These are phyloP conservation scores for Coracopsis vasa DNA, from an alignment of 2,113 vertebrate species.

Conservation along the genomic window DNA sequence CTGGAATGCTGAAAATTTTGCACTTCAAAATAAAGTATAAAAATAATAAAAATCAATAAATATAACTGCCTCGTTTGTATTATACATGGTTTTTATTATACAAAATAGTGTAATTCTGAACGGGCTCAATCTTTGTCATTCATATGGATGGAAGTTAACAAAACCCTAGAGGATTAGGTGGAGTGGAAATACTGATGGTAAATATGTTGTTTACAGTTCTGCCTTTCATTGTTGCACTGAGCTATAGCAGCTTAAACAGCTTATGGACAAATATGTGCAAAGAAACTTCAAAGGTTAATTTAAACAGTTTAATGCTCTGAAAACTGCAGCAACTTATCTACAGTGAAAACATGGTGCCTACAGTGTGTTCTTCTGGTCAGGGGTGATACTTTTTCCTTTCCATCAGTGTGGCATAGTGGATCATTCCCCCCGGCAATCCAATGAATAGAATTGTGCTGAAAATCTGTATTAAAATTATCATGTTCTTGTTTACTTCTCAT, in stretches of 20 bases:
- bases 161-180: not conserved
- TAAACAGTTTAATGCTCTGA: not conserved
- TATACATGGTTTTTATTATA: not conserved
- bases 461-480: not conserved
- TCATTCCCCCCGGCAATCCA: not conserved
- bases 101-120: not conserved
- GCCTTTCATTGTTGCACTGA: not conserved
- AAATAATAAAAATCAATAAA: not conserved
- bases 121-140: not conserved
- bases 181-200: not conserved
- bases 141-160: not conserved
- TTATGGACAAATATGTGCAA: not conserved
- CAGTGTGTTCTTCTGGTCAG: not conserved
- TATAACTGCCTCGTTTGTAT: not conserved
- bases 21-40: not conserved
- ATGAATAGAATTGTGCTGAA: not conserved
- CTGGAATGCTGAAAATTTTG: not conserved
- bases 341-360: not conserved
- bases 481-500: not conserved
- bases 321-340: not conserved
- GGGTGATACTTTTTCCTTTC: not conserved
- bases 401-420: not conserved
- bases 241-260: not conserved
- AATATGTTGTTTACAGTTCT: conserved; percentile 24
- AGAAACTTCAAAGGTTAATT: conserved; percentile 22